Percentiles rank a stretch among this genome's conserved stretches.
Conservation (phyloP, 2,888 invertebrate genomes). For the Drosophila rubida region DNA sequence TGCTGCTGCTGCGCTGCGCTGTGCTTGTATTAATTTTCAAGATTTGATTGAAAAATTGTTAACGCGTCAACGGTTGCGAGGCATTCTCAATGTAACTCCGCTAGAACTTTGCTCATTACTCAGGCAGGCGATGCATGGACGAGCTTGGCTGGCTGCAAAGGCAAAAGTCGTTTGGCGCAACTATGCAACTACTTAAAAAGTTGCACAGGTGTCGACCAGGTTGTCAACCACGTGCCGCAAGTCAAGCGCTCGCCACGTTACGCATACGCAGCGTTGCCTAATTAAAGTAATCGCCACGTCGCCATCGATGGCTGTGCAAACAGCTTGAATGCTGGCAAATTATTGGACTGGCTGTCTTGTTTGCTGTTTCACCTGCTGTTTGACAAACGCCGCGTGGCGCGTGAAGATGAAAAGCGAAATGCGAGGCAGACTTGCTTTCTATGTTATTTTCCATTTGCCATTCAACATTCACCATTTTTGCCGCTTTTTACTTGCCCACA, state of each 20-base stretch:
- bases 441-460: slow-evolving; percentile 18
- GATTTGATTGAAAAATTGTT: slow-evolving; percentile 50
- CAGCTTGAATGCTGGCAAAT: slow-evolving; percentile 36
- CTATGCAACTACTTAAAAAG: slow-evolving; percentile 55
- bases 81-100: slow-evolving; percentile 13
- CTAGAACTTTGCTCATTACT: slow-evolving; percentile 58
- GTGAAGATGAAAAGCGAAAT: neutral
- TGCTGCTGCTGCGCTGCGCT: no score
- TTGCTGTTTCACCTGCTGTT: slow-evolving; percentile 27
- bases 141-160: slow-evolving; percentile 1
- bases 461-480: slow-evolving; percentile 23
- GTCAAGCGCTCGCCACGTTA: slow-evolving; percentile 40
- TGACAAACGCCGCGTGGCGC: slow-evolving; percentile 36
- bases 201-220: slow-evolving; percentile 63
- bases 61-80: slow-evolving; percentile 18
- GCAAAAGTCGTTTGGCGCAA: slow-evolving; percentile 24
- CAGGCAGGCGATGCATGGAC: slow-evolving; percentile 19
- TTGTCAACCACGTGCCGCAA: slow-evolving; percentile 35
- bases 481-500: slow-evolving; percentile 33
- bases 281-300: slow-evolving; percentile 57
- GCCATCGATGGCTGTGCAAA: slow-evolving; percentile 45
- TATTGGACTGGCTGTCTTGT: slow-evolving; percentile 25
- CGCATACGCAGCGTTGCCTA: slow-evolving; percentile 63
- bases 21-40: slow-evolving; percentile 46
- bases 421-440: slow-evolving; percentile 15